A percentile compares a stretch with the other conserved stretches of the same genome.
Evolutionary conservation across 2,113 vertebrate species (phyloP).

Genomic region (Carassius gibelio): DNA sequence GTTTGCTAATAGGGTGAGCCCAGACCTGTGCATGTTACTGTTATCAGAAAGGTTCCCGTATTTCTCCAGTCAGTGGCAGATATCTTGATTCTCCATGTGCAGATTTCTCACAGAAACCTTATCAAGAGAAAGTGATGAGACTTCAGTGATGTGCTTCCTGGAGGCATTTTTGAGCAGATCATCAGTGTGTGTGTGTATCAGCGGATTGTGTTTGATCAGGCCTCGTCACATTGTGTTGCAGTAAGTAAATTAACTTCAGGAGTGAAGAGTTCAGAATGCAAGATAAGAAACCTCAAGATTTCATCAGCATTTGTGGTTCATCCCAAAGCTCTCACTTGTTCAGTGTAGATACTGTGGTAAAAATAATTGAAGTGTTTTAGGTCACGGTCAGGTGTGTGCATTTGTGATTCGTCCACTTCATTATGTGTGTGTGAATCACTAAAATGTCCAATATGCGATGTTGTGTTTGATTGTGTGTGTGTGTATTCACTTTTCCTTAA

Average conservation of each 20-base stretch:
- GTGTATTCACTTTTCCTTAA: neutral
- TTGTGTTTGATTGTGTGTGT: neutral
- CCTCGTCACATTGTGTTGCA: conserved; percentile 10
- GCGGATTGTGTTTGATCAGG: conserved; percentile 26
- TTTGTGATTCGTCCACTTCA: neutral
- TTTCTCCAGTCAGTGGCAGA: neutral
- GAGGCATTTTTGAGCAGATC: conserved; percentile 21
- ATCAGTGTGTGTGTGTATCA: conserved; percentile 10
- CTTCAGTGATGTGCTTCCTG: neutral
- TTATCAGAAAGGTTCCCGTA: neutral
- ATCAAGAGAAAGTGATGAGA: conserved; percentile 24
- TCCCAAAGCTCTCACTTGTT: neutral
- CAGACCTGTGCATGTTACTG: neutral
- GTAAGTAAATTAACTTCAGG: conserved; percentile 17
- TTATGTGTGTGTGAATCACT: conserved; percentile 23
- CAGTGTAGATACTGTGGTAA: neutral
- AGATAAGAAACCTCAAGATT: conserved; percentile 34
- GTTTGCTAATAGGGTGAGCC: conserved; percentile 61
- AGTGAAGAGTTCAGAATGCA: neutral
- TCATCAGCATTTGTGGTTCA: conserved; percentile 7
- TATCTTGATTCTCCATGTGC: conserved; percentile 2
- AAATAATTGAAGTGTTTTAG: neutral
- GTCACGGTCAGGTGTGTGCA: neutral
- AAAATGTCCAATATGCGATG: neutral
- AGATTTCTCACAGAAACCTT: neutral